A percentile compares a stretch with the other conserved stretches of the same genome.
Conservation (phyloP, 2,888 invertebrate genomes). For the Teleogryllus oceanicus region DNA sequence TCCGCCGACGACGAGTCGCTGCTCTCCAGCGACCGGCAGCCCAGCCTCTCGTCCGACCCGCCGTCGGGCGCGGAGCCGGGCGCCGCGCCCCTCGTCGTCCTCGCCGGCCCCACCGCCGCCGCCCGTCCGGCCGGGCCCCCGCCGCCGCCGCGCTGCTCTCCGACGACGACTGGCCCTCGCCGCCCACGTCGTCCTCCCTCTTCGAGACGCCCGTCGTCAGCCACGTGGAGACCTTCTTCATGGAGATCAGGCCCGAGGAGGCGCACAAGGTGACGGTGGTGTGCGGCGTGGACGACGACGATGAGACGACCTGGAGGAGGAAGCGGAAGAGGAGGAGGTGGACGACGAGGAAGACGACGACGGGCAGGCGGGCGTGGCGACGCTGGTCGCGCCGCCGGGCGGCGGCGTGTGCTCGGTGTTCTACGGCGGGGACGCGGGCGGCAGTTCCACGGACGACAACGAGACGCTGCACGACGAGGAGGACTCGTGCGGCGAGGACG, state of each 20-base stretch:
- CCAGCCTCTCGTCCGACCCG: conserved; percentile 79
- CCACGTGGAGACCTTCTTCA: conserved; percentile 75
- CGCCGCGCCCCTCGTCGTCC: conserved; percentile 3
- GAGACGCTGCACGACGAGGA: conserved; percentile 66
- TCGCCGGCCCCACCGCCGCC: not conserved
- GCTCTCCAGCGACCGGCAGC: conserved; percentile 80
- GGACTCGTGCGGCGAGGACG: conserved; percentile 63
- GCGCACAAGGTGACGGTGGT: conserved; percentile 68
- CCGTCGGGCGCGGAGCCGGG: conserved; percentile 57
- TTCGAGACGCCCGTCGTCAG: conserved; percentile 69
- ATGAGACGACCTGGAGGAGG: conserved; percentile 60
- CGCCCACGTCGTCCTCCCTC: conserved; percentile 63
- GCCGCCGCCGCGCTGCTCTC: conserved; percentile 70
- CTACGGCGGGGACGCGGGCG: conserved; percentile 38
- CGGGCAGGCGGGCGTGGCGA: conserved; percentile 71
- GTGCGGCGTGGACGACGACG: conserved; percentile 64
- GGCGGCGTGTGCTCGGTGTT: conserved; percentile 6
- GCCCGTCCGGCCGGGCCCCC: conserved; percentile 45
- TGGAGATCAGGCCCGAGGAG: conserved; percentile 72
- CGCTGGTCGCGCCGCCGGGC: conserved; percentile 68
- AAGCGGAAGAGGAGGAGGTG: conserved; percentile 68
- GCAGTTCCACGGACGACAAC: conserved; percentile 64
- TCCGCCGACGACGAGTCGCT: conserved; percentile 81
- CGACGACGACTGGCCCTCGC: conserved; percentile 78
- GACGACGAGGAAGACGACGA: conserved; percentile 59